Evolutionary conservation across 2,888 invertebrate species (phyloP).

Genomic region (Cyrtodaria siliqua): DNA sequence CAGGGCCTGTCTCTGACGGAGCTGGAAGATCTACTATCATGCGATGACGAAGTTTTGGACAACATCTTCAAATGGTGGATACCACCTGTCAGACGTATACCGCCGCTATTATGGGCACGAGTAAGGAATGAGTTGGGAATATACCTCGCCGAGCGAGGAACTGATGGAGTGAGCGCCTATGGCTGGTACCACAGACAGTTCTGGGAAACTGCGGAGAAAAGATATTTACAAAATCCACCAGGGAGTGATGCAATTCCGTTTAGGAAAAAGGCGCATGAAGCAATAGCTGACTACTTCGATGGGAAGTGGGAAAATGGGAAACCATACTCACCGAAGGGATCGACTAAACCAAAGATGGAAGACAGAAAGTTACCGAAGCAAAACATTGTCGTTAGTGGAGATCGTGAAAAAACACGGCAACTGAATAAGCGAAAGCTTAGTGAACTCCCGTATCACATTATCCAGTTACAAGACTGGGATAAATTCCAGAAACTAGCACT

Average conservation of each 20-base stretch:
- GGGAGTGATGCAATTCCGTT: conserved; percentile 23
- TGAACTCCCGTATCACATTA: conserved; percentile 81
- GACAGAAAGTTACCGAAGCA: conserved; percentile 79
- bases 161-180: conserved; percentile 75
- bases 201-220: conserved; percentile 73
- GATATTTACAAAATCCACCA: conserved; percentile 59
- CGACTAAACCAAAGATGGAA: conserved; percentile 62
- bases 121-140: conserved; percentile 71
- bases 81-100: conserved; percentile 80
- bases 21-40: conserved; percentile 78
- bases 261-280: conserved; percentile 69
- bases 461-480: conserved; percentile 88
- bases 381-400: conserved; percentile 71
- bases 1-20: conserved; percentile 76
- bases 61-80: conserved; percentile 74
- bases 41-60: conserved; percentile 77
- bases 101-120: conserved; percentile 79
- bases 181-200: conserved; percentile 83
- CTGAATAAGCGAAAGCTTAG: conserved; percentile 79
- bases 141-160: conserved; percentile 73
- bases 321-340: conserved; percentile 69
- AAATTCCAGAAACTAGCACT: conserved; percentile 41
- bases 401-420: conserved; percentile 47
- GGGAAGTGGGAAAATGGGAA: conserved; percentile 78
- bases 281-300: conserved; percentile 80